Evolutionary conservation across 2,888 invertebrate genomes (phyloP), one percentile per base, ranked within the genome.

Genomic region (Chydorus sphaericus): DNA sequence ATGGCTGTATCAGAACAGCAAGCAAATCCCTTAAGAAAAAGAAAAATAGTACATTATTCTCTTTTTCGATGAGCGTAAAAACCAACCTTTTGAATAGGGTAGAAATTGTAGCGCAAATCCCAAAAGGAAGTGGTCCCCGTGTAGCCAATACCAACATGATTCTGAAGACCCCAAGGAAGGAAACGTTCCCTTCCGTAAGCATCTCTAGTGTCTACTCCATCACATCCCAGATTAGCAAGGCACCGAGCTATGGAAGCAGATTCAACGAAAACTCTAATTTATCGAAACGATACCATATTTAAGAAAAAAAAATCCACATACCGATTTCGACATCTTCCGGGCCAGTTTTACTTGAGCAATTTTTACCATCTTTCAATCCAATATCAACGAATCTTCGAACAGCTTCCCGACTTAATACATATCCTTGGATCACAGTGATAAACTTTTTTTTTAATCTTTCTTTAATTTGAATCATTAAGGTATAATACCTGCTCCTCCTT

Each of bases 1-100:
- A 97, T 80, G 0, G 94, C 91, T 68, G 87, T 86, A 67, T 92
- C 93, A 0, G 91, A 90, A 68, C 91, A 92, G 66, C 91, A 91
- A 63, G 85, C 82, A 58, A 85, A 73, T 14, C 89, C 90, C 82
- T 88, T 70, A 14, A 74, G 60, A 61, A 58, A 52, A 57, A 59
- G 53, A 60, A 60, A 53, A 61, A 61, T n/a, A 33, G 14, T 33
- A 14, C n/a, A 52, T 31, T 48, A 56, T 28, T 52, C 26, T 6
- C n/a, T n/a, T n/a, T n/a, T n/a, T n/a, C n/a, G n/a, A n/a, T 11
- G 28, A 59, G 14, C 30, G n/a, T 36, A 10, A 11, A 23, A 23
- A 63, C 71, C 68, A 65, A 44, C 44, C 26, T 23, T 37, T 16
- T 23, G 23, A 48, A 48, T 18, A 14, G 6, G 18, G n/a, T 28